These are phyloP conservation scores for Palythoa caribaeorum DNA, from an alignment of 92 coral and sea anemone genomes.

Conservation along the genomic window DNA sequence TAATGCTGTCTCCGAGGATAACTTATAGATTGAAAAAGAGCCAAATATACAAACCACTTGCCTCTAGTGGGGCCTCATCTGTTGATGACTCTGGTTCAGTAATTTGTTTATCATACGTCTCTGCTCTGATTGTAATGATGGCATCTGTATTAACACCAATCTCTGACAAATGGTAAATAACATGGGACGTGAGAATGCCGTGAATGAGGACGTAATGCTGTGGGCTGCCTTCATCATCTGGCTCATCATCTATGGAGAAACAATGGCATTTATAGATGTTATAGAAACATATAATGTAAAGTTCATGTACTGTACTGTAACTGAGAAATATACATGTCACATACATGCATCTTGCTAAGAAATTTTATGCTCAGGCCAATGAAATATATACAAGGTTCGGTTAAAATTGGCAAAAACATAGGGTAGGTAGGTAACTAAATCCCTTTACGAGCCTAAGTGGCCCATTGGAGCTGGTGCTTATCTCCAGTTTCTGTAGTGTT, in stretches of 20 bases:
- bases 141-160: conserved; percentile 87
- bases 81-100: conserved; percentile 29
- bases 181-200: conserved; percentile 83
- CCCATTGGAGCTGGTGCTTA: too few relatives aligned
- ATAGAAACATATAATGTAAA: too few relatives aligned
- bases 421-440: too few relatives aligned
- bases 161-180: conserved; percentile 75
- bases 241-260: conserved; percentile 87
- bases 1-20: too few relatives aligned
- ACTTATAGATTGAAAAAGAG: neutral
- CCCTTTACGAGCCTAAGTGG: too few relatives aligned
- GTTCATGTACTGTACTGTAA: too few relatives aligned
- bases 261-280: neutral
- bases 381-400: too few relatives aligned
- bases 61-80: conserved; percentile 36
- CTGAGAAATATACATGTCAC: too few relatives aligned
- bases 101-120: conserved; percentile 69
- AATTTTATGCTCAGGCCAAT: too few relatives aligned
- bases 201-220: conserved; percentile 94
- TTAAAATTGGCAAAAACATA: too few relatives aligned
- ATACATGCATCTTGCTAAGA: too few relatives aligned
- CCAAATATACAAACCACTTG: neutral
- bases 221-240: conserved; percentile 94
- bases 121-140: conserved; percentile 79
- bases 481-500: too few relatives aligned